Base-by-base conservation (phyloP, 2,113 vertebrate genomes). In the Pygoscelis adeliae region DNA sequence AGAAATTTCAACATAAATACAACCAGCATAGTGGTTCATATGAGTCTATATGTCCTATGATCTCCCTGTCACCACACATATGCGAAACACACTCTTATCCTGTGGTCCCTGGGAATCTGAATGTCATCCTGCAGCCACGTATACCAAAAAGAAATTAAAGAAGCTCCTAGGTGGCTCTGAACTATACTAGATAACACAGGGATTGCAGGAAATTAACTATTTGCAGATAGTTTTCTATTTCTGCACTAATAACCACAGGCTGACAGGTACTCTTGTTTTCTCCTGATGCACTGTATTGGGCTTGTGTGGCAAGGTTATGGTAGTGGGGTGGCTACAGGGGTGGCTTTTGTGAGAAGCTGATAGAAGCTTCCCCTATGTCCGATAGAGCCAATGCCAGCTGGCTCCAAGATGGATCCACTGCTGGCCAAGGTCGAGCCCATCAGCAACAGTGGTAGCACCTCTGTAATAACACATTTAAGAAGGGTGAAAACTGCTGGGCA, bases 71-170 rank as follows among this genome's bases (percentile, higher is more conserved):
- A 29, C 70, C 42, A 47, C 20, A 71, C 5, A n/a, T 15, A 36
- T 7, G 1, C 1, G 2, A 88, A 53, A 42, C 56, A 58, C 0
- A 0, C 13, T 62, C 27, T 19, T 63, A 30, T 11, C 38, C 47
- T 58, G 32, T 71, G 52, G 58, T 83, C 71, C 16, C 53, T 19
- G 23, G 46, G 12, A 90, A 69, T 42, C 38, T 50, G 50, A 83
- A 77, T 29, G 40, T 46, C 38, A 47, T 91, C 47, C 46, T 89
- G 50, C 36, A 90, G 49, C 29, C 17, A 29, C 15, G 15, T 42
- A 5, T 34, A 6, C 5, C 26, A 20, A 36, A 69, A 58, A 59
- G 38, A 86, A 83, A 84, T 34, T 49, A 65, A 52, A 88, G 69
- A 70, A 67, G 34, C 16, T 90, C 9, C 52, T 66, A 8, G 13